Evolutionary conservation across 2,888 invertebrate genomes (phyloP).

Genomic region (Callinectes sapidus): DNA sequence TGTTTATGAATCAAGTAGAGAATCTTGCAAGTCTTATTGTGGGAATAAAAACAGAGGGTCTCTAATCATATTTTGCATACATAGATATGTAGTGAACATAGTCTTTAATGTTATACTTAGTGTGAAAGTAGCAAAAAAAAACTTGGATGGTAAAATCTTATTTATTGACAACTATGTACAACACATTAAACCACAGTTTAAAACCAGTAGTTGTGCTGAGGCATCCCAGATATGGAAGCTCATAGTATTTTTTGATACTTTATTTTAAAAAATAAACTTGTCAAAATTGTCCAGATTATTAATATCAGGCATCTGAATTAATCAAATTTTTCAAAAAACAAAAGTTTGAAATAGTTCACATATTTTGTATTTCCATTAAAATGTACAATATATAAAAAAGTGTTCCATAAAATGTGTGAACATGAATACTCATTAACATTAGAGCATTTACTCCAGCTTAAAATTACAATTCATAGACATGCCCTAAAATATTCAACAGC

Average conservation of each 20-base stretch:
- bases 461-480: neutral
- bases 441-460: neutral
- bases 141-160: neutral
- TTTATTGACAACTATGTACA: constrained; percentile 46
- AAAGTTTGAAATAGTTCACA: neutral
- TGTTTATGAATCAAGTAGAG: too few relatives aligned
- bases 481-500: neutral
- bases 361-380: neutral
- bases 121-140: neutral
- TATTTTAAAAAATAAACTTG: neutral
- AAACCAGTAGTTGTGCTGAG: neutral
- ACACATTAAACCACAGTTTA: neutral
- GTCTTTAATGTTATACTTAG: too few relatives aligned
- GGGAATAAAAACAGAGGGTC: too few relatives aligned
- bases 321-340: neutral
- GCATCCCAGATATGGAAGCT: constrained; percentile 1
- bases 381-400: neutral
- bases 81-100: too few relatives aligned
- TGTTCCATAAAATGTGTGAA: neutral
- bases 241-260: neutral
- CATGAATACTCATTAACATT: neutral
- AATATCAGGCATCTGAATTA: neutral
- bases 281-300: neutral
- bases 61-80: too few relatives aligned
- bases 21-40: too few relatives aligned